Evolutionary conservation across 1,140 invertebrate species (phyloP).

Genomic region (Bombyx mori): ASM3026992v2 NC_085127.1:9033501-9034000

Average conservation of each 20-base stretch:
- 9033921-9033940: background rate
- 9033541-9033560: too few relatives aligned
- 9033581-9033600: too few relatives aligned
- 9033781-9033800: conserved; percentile 1
- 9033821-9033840: conserved; percentile 1
- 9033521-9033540: too few relatives aligned
- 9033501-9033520: too few relatives aligned
- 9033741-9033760: background rate
- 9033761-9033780: conserved; percentile 1
- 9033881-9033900: background rate
- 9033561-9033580: too few relatives aligned
- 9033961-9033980: background rate
- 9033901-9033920: background rate
- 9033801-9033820: conserved; percentile 2
- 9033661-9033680: too few relatives aligned
- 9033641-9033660: too few relatives aligned
- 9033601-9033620: too few relatives aligned
- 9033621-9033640: too few relatives aligned
- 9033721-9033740: background rate
- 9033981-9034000: too few relatives aligned
- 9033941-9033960: background rate
- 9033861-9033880: background rate
- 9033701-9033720: too few relatives aligned
- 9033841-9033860: conserved; percentile 1
- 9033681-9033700: too few relatives aligned